phyloP scores from a whole-genome alignment of 1,140 invertebrate genomes.

The Calycopis cecrops region DNA sequence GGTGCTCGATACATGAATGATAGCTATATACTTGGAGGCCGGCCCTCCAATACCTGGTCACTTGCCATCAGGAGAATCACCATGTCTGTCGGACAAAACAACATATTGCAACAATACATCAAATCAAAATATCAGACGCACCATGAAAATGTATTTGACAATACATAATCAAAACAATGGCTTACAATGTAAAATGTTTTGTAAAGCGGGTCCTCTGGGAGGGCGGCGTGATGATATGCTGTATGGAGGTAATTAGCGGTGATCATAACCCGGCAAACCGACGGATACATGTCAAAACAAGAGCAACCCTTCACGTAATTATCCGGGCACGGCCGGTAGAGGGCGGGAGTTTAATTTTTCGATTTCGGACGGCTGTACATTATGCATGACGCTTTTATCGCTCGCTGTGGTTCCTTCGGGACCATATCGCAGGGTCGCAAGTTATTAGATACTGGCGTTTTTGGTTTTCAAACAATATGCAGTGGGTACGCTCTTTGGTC shows the following conservation, averaged over 20 bases:
- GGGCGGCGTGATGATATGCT: slow-evolving; percentile 36
- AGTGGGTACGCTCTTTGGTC: not conserved
- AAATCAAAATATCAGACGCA: too few species aligned
- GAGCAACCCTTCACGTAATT: slow-evolving; percentile 57
- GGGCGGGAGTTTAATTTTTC: slow-evolving; percentile 70
- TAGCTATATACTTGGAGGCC: too few species aligned
- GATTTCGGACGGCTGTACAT: slow-evolving; percentile 66
- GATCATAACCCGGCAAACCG: slow-evolving; percentile 51
- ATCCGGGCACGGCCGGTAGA: slow-evolving; percentile 51
- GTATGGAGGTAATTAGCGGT: slow-evolving; percentile 42
- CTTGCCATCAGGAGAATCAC: too few species aligned
- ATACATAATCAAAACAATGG: slow-evolving; percentile 24
- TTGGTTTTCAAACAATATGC: not conserved
- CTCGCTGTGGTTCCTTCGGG: slow-evolving; percentile 65
- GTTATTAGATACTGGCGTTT: slow-evolving; percentile 26
- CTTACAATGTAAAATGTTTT: slow-evolving; percentile 30
- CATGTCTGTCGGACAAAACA: too few species aligned
- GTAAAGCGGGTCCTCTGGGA: slow-evolving; percentile 29
- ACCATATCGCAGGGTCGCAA: slow-evolving; percentile 31
- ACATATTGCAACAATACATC: too few species aligned
- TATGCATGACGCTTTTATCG: slow-evolving; percentile 71
- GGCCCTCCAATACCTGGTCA: too few species aligned
- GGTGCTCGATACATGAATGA: too few species aligned
- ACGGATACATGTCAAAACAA: slow-evolving; percentile 55
- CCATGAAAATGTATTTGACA: too few species aligned